These are phyloP conservation scores for Rhineura floridana DNA, from an alignment of 2,113 vertebrate genomes.

Conservation along the genomic window DNA sequence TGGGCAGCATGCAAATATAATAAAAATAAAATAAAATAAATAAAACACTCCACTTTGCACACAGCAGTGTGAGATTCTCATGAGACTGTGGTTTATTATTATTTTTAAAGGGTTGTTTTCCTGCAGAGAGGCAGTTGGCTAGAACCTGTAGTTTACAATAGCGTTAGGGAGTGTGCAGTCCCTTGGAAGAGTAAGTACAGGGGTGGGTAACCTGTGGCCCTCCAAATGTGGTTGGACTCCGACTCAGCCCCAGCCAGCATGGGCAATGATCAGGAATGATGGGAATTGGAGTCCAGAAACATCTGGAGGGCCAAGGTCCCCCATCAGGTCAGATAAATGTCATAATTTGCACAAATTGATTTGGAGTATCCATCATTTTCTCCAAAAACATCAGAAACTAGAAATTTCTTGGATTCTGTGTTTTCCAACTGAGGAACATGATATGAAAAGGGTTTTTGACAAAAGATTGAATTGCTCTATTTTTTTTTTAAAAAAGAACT, in stretches of 20 bases:
- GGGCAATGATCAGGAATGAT: too few species aligned
- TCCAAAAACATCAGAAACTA: conserved; percentile 30
- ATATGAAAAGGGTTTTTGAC: conserved; percentile 33
- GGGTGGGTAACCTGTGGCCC: too few species aligned
- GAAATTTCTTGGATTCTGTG: conserved; percentile 28
- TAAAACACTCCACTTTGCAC: background rate
- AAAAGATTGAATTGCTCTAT: conserved; percentile 10
- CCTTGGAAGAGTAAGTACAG: background rate
- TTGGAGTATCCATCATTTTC: conserved; percentile 31
- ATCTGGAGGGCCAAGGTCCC: background rate
- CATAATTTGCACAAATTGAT: background rate
- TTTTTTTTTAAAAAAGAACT: background rate
- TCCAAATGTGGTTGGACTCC: too few species aligned
- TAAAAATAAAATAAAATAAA: background rate
- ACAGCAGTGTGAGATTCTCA: background rate
- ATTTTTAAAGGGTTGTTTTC: background rate
- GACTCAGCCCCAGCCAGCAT: too few species aligned
- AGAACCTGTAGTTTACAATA: background rate
- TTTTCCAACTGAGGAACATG: conserved; percentile 20
- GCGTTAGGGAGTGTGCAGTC: background rate
- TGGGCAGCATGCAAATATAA: too few species aligned
- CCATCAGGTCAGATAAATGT: conserved; percentile 35
- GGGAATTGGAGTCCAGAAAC: too few species aligned
- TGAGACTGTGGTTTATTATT: background rate
- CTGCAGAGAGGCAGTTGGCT: background rate